phyloP scores from a whole-genome alignment of 2,797 vertebrate species.

The Amblyraja radiata region DNA sequence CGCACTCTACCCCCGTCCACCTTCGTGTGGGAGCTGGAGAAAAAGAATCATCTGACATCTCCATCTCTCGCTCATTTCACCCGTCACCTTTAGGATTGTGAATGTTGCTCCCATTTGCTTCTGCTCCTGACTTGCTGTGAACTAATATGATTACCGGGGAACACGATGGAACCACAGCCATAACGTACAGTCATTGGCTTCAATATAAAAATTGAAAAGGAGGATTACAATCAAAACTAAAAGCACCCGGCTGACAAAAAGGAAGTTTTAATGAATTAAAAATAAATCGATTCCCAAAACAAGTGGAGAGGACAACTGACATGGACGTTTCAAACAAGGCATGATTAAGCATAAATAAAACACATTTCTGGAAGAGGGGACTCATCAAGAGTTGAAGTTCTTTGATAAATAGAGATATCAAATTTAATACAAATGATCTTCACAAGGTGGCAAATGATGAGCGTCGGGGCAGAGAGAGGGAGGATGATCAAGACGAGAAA shows the following conservation, averaged over 20 bases:
- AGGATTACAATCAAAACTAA: background rate
- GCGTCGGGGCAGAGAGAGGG: background rate
- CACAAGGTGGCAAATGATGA: background rate
- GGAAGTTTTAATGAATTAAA: background rate
- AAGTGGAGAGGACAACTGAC: background rate
- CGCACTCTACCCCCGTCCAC: background rate
- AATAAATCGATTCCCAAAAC: background rate
- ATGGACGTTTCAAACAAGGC: background rate
- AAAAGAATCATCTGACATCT: background rate
- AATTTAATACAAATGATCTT: background rate
- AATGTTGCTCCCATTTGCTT: background rate
- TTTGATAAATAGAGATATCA: background rate
- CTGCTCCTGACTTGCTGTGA: background rate
- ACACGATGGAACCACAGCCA: background rate
- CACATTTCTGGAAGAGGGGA: background rate
- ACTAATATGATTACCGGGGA: background rate
- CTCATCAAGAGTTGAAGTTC: background rate
- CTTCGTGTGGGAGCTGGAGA: background rate
- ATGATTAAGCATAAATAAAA: background rate
- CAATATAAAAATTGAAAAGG: constrained; percentile 9
- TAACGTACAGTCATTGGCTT: background rate
- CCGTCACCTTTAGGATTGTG: background rate
- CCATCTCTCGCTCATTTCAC: background rate
- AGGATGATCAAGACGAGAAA: background rate
- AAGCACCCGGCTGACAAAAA: background rate